phyloP scores from a whole-genome alignment of 2,113 vertebrate genomes.

The Callipepla californica region DNA sequence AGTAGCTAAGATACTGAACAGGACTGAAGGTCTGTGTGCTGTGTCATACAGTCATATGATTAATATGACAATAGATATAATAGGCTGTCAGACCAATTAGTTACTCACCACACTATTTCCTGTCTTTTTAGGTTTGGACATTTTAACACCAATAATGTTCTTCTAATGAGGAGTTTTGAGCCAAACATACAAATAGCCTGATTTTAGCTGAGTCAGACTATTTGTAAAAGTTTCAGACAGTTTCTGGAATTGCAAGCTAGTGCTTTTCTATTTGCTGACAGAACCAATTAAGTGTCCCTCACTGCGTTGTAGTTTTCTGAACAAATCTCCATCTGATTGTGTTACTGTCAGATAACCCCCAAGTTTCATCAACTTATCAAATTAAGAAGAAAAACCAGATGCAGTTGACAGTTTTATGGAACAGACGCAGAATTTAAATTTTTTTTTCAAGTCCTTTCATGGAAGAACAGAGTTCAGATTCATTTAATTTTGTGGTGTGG shows the following conservation, averaged over 20 bases:
- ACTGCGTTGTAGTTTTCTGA: conserved; percentile 4
- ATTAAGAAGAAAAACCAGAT: not conserved
- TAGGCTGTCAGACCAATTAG: not conserved
- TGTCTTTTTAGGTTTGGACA: not conserved
- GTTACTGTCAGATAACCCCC: not conserved
- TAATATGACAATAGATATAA: not conserved
- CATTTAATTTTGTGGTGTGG: conserved; percentile 16
- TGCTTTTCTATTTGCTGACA: conserved; percentile 48
- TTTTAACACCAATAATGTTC: not conserved
- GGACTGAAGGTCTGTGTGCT: not conserved
- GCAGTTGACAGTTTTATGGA: not conserved
- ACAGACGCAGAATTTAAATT: conserved; percentile 16
- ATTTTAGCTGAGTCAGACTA: conserved; percentile 40
- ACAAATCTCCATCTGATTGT: not conserved
- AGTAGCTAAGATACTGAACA: not conserved
- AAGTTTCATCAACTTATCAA: conserved; percentile 28
- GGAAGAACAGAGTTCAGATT: conserved; percentile 29
- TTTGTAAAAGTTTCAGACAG: conserved; percentile 25
- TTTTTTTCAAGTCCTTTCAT: conserved; percentile 21
- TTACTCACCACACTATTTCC: not conserved
- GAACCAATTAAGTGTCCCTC: conserved; percentile 32
- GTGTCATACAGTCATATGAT: not conserved
- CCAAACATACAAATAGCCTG: not conserved
- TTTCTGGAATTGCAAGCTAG: conserved; percentile 42
- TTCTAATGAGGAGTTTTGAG: conserved; percentile 22